Evolutionary conservation across 2,888 invertebrate species (phyloP).

Genomic region (Erannis defoliaria): DNA sequence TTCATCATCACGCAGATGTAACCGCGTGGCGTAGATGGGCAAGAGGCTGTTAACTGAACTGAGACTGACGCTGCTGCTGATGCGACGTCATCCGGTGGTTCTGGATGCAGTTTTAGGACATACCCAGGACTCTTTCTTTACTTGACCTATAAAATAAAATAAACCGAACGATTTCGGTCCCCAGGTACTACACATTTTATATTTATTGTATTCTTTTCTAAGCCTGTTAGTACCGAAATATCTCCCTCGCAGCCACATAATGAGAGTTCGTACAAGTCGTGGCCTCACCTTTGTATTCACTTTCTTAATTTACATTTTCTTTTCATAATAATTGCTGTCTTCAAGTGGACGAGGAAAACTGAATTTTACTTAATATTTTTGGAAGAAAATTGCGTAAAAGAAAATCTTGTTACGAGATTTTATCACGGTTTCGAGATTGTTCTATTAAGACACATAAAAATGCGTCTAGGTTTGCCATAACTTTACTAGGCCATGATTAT

Average conservation of each 20-base stretch:
- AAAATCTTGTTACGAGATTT: conserved; percentile 23
- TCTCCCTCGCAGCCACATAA: not conserved
- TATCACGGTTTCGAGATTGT: conserved; percentile 4
- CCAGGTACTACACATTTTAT: no score
- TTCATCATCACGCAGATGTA: no score
- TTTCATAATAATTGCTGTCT: conserved; percentile 18
- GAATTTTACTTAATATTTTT: conserved; percentile 22
- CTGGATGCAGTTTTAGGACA: no score
- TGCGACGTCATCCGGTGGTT: no score
- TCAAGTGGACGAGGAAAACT: conserved; percentile 28
- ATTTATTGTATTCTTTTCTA: no score
- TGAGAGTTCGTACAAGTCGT: not conserved
- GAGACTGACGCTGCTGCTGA: no score
- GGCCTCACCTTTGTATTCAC: conserved; percentile 6
- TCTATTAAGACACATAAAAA: not conserved
- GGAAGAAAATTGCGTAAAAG: conserved; percentile 20
- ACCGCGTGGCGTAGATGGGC: not conserved
- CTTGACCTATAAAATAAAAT: no score
- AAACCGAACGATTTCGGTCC: no score
- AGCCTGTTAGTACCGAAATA: not conserved
- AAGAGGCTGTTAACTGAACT: not conserved
- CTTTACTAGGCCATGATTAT: no score
- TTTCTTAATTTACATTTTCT: conserved; percentile 18
- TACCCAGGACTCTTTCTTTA: no score
- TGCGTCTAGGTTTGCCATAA: no score